Base-by-base conservation (phyloP, 2,797 vertebrate species). In the Gephyroberyx darwinii region DNA sequence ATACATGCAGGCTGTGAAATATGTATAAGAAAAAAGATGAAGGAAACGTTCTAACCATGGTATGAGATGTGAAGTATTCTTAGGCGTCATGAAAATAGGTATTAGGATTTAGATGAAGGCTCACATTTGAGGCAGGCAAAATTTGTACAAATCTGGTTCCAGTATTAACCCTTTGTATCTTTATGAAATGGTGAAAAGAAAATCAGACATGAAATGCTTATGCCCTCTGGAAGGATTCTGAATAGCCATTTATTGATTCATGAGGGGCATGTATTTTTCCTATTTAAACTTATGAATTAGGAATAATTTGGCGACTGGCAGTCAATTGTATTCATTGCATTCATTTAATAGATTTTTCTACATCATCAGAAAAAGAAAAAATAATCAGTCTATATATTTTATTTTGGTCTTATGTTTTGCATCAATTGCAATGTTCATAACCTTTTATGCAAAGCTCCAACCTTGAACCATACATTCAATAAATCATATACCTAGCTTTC, bases 21-120 rank as follows among this genome's bases (percentile, higher is more conserved):
- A 26, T 6, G 22, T 0, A 16, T 47, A 37, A 47, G 26, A 19
- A n/a, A 41, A 8, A 59, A 1, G 5, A 53, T 48, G 12, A 68
- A 35, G 54, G 41, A 47, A 41, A 53, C 14, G 12, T 1, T 35
- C 8, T 48, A 22, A 31, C 22, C 31, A 33, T 35, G 26, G 19
- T 16, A 65, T 26, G n/a, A 26, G 8, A 13, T 58, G 39, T 39
- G n/a, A 60, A 30, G 58, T 60, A 5, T 60, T 17, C 37, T 58
- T 41, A 41, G 10, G 12, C 39, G 3, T 10, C 39, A 41, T 26
- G 45, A 39, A 57, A 35, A 7, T 14, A 14, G 39, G 54, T 43
- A 56, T 67, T 69, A 50, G 43, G 43, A 59, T 69, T 69, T 51
- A 69, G 55, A 58, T 50, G 55, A 58, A 31, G 30, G 5, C 16